Evolutionary conservation across 2,797 vertebrate species (phyloP), one percentile per base, ranked within the genome.

Genomic region (Margarornis squamiger): DNA sequence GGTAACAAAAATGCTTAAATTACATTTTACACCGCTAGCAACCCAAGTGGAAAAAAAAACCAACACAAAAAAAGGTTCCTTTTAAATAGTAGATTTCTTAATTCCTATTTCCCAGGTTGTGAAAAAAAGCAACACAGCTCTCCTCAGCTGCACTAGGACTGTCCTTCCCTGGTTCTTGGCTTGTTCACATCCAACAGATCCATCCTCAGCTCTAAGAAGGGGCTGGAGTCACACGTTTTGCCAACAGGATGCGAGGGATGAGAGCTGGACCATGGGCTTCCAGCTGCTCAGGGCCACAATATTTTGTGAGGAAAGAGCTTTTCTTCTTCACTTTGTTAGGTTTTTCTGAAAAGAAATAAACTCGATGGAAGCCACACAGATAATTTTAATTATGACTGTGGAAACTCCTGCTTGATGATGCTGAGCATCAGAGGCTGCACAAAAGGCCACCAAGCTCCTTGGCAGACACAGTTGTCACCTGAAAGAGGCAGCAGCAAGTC

Each of bases 1-100:
- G 34, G 80, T 57, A 93, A 90, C 58, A 70, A 95, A 97, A 96
- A 96, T 55, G 96, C 94, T 91, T 94, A 85, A 86, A 91, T 97
- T 94, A 97, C 84, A 96, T 80, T 91, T 81, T 83, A 93, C 89
- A 94, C 72, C 76, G 96, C 91, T 78, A 81, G 86, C 95, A 97
- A 97, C 92, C 95, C 97, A 94, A 95, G 86, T 18, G 41, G 41
- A n/a, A n/a, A 10, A 5, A 23, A 41, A 41, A 38, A 10, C 16
- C 6, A 61, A 59, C 14, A 59, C 11, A 32, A n/a, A 34, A 95
- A 95, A 82, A 82, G 8, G 11, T 54, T 89, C 49, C 45, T 97
- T 94, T 96, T 76, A 94, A 96, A 96, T 41, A 92, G 95, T 22
- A 80, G 55, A 55, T 78, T 92, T 74, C n/a, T 21, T 71, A 86